Evolutionary conservation across 2,797 vertebrate genomes (phyloP).

Genomic region (Bufotes viridis): DNA sequence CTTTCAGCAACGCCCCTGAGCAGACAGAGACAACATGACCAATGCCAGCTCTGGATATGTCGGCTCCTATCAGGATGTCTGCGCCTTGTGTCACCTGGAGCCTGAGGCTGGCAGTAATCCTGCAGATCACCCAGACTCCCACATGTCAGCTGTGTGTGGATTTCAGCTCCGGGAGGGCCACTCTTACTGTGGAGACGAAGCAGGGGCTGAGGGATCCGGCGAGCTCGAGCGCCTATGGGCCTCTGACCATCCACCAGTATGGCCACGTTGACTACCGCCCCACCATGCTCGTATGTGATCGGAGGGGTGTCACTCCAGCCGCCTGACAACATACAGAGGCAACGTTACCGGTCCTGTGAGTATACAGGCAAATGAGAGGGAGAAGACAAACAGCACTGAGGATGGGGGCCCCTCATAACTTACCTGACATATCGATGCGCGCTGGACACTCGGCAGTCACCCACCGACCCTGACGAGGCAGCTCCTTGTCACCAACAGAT

Average conservation of each 20-base stretch:
- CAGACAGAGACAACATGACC: neutral
- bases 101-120: slow-evolving; percentile 90
- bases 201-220: slow-evolving; percentile 78
- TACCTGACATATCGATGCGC: slow-evolving; percentile 91
- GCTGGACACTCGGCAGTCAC: slow-evolving; percentile 87
- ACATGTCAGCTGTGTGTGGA: slow-evolving; percentile 75
- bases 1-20: slow-evolving; percentile 92
- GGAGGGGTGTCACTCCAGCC: slow-evolving; percentile 97
- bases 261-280: slow-evolving; percentile 86
- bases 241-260: slow-evolving; percentile 84
- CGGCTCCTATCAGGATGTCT: neutral
- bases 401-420: slow-evolving; percentile 43
- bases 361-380: neutral
- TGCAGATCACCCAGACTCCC: slow-evolving; percentile 78
- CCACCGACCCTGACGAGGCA: slow-evolving; percentile 81
- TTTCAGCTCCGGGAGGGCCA: slow-evolving; percentile 61
- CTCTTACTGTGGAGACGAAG: slow-evolving; percentile 78
- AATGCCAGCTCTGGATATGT: neutral
- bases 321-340: slow-evolving; percentile 71
- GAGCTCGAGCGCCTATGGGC: slow-evolving; percentile 84
- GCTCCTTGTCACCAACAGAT: slow-evolving; percentile 67
- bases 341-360: neutral
- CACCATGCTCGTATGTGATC: slow-evolving; percentile 90
- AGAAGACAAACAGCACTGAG: too few relatives aligned
- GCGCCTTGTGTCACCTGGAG: slow-evolving; percentile 78